These are phyloP conservation scores for Synanthedon myopaeformis DNA, from an alignment of 2,888 invertebrate species.

Conservation along the genomic window DNA sequence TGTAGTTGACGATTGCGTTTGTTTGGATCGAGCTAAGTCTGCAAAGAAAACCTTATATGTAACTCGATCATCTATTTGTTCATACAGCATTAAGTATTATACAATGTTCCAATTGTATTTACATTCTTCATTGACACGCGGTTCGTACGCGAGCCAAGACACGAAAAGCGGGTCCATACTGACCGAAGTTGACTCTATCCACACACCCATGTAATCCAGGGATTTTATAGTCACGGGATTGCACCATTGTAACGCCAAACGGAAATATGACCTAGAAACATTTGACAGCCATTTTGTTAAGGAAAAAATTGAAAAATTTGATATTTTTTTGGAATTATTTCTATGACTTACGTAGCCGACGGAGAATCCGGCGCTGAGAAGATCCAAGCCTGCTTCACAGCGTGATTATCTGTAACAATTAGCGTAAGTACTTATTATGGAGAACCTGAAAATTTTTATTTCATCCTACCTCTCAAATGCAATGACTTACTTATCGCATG, in stretches of 20 bases:
- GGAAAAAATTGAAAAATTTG: no score
- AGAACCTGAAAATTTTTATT: no score
- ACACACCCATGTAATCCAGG: conserved; percentile 39
- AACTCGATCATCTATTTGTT: no score
- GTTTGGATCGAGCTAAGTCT: background rate
- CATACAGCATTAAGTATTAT: no score
- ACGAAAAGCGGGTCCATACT: conserved; percentile 74
- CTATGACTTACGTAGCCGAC: conserved; percentile 31
- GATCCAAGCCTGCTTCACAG: conserved; percentile 45
- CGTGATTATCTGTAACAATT: conserved; percentile 20
- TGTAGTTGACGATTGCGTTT: background rate
- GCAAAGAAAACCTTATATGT: background rate
- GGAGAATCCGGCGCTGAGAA: conserved; percentile 46
- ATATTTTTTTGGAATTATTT: no score
- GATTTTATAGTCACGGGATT: conserved; percentile 9
- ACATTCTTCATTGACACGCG: conserved; percentile 7
- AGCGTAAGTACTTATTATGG: background rate
- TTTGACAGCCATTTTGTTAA: no score
- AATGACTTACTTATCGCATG: conserved; percentile 34
- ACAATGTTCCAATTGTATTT: background rate
- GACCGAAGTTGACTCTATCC: conserved; percentile 37
- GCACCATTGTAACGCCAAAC: conserved; percentile 38
- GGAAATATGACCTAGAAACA: conserved; percentile 35
- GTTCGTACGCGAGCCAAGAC: conserved; percentile 73
- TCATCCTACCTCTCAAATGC: no score